phyloP scores from a whole-genome alignment of 2,888 invertebrate species.

The Scotopteryx bipunctaria region DNA sequence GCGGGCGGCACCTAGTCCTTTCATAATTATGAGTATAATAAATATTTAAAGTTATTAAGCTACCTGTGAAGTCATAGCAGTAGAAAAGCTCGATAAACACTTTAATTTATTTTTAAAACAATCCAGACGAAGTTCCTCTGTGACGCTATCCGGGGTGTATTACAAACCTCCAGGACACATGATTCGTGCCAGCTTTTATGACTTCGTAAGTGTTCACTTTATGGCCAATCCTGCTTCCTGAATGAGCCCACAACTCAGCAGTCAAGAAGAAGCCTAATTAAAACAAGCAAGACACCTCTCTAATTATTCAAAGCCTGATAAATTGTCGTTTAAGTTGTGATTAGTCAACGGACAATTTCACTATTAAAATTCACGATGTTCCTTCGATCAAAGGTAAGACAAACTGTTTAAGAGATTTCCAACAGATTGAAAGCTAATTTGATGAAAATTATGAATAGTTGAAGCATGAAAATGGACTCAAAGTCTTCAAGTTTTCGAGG shows the following conservation, averaged over 20 bases:
- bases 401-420: conserved; percentile 24
- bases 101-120: too few species aligned
- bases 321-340: conserved; percentile 23
- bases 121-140: too few species aligned
- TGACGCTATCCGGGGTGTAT: too few species aligned
- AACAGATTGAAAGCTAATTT: conserved; percentile 19
- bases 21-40: too few species aligned
- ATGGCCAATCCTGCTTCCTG: background rate
- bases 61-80: too few species aligned
- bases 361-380: conserved; percentile 26
- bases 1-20: too few species aligned
- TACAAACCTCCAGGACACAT: too few species aligned
- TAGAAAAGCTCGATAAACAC: too few species aligned
- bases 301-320: conserved; percentile 23
- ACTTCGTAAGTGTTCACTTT: too few species aligned
- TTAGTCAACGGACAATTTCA: conserved; percentile 24
- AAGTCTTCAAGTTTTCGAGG: conserved; percentile 10
- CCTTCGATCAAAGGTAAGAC: conserved; percentile 19
- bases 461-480: conserved; percentile 21
- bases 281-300: conserved; percentile 13
- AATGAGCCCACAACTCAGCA: conserved; percentile 7
- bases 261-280: conserved; percentile 3
- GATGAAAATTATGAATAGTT: conserved; percentile 25
- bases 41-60: too few species aligned
- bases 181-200: too few species aligned